Percentiles rank a stretch among this genome's conserved stretches.
Conservation (phyloP, 2,113 vertebrate genomes). For the Hylia prasina region DNA sequence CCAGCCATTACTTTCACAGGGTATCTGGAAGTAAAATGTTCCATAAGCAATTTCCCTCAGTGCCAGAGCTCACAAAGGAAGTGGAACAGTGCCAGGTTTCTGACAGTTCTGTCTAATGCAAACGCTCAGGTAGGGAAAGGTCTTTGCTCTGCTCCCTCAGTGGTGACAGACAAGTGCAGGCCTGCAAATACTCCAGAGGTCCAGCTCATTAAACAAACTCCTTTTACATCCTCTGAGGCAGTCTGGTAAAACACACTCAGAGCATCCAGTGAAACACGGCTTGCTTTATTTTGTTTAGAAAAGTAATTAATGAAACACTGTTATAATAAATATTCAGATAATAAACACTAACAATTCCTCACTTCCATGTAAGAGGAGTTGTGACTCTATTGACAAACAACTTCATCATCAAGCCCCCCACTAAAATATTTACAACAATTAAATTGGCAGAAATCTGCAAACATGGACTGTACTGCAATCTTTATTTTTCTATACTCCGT, state of each 20-base stretch:
- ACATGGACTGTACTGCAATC: neutral
- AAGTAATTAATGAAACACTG: neutral
- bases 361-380: neutral
- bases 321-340: neutral
- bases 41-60: neutral
- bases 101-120: neutral
- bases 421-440: rapidly evolving
- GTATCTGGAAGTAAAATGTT: neutral
- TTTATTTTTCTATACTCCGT: neutral
- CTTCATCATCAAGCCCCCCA: neutral
- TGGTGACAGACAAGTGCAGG: neutral
- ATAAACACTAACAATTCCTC: neutral
- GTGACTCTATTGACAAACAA: neutral
- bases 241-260: neutral
- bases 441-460: neutral
- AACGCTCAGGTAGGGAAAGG: neutral
- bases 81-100: neutral
- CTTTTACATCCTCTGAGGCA: neutral
- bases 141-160: neutral
- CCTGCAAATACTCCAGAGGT: neutral
- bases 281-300: neutral
- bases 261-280: neutral
- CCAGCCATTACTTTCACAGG: neutral
- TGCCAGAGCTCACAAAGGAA: neutral
- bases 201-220: neutral